Conservation (phyloP, 2,797 vertebrate genomes). For the Amphiprion clarkii region DNA sequence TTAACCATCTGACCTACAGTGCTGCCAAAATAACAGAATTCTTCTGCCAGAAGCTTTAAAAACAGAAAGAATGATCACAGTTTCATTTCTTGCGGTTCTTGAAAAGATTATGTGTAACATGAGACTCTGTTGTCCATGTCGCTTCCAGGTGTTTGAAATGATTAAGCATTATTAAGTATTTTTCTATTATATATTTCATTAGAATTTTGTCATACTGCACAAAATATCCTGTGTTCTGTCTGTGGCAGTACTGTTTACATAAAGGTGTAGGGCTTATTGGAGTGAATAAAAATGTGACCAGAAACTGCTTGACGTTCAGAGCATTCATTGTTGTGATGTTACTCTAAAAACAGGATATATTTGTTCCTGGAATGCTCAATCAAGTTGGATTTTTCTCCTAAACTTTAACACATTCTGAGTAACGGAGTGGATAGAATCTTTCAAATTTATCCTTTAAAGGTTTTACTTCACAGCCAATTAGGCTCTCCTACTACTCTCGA, state of each 20-base stretch:
- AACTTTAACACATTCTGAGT: not conserved
- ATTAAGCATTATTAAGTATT: too few species aligned
- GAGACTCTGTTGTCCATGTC: too few species aligned
- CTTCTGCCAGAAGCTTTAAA: too few species aligned
- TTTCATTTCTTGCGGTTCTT: too few species aligned
- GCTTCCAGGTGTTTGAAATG: too few species aligned
- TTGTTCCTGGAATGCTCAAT: conserved; percentile 16
- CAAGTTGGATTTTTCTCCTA: not conserved
- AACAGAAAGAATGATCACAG: too few species aligned
- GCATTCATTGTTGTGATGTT: not conserved
- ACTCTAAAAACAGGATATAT: conserved; percentile 7
- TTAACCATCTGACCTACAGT: too few species aligned
- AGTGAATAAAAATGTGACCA: not conserved
- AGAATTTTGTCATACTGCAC: too few species aligned
- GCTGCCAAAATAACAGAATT: too few species aligned
- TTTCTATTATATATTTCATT: too few species aligned
- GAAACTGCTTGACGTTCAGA: conserved; percentile 2
- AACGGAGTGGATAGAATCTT: conserved; percentile 11
- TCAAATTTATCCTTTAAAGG: conserved; percentile 55
- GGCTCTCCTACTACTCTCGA: conserved; percentile 50
- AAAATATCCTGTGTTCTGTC: too few species aligned
- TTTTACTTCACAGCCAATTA: conserved; percentile 69
- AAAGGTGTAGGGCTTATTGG: not conserved
- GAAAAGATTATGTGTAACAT: too few species aligned
- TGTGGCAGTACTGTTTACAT: not conserved